These are phyloP conservation scores for Onthophagus taurus DNA, from an alignment of 1,140 invertebrate genomes.

Conservation along the genomic window DNA sequence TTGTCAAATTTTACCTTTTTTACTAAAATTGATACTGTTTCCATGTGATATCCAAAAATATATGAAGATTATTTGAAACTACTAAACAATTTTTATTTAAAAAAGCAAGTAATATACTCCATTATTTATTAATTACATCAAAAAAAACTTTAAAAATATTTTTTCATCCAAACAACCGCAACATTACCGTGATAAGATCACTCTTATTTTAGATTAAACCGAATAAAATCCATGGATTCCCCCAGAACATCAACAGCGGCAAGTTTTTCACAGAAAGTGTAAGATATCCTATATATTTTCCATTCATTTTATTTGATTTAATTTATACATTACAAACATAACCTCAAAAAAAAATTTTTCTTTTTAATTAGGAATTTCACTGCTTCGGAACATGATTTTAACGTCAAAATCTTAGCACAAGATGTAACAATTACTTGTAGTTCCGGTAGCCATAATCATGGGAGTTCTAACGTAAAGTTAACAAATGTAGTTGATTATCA, in stretches of 20 bases:
- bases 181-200: no score
- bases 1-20: no score
- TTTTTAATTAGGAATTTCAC: constrained; percentile 51
- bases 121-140: no score
- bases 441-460: constrained; percentile 57
- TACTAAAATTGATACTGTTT: no score
- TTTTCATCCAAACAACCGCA: no score
- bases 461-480: constrained; percentile 81
- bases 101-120: no score
- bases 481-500: constrained; percentile 86
- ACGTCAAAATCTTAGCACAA: constrained; percentile 53
- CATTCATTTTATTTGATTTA: no score
- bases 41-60: no score
- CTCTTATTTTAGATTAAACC: no score
- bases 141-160: no score
- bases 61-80: no score
- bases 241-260: constrained; percentile 11
- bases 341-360: constrained; percentile 9
- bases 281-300: constrained; percentile 12
- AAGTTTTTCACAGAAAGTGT: constrained; percentile 25
- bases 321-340: neutral
- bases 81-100: no score
- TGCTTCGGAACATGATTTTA: constrained; percentile 58
- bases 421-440: constrained; percentile 64
- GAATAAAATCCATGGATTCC: constrained; percentile 21